Base-by-base conservation (phyloP, 35 echinoderm and acorn worm species). In the Apostichopus californicus region DNA sequence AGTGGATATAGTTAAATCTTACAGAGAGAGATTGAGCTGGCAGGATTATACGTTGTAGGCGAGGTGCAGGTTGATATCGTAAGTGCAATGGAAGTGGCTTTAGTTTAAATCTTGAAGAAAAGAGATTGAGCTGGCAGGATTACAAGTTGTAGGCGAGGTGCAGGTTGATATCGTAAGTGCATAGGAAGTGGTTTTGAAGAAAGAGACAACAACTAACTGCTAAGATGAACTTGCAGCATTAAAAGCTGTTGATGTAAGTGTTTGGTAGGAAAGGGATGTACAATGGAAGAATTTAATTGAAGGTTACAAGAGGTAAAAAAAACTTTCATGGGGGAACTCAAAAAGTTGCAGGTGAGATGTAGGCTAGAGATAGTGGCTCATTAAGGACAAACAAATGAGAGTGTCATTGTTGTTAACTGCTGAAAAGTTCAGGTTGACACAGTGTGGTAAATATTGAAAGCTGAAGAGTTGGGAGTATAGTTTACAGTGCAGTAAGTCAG, bases 11-110 rank as follows among this genome's bases (percentile, higher is more conserved):
- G n/a, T n/a, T n/a, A n/a, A n/a, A n/a, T n/a, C n/a, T n/a, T n/a
- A 34, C 1, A 1, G 1, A 34, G 1, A 34, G 28, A 34, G 28
- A 34, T 34, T 34, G 28, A 34, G 28, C 28, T 34, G 28, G 28
- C 1, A 34, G 97, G 97, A 6, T 20, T 73, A 70, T 91, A 96
- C 56, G 97, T 99, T 78, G 94, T 99, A 54, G 97, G 97, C 5
- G 97, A 99, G 78, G 90, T 99, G 52, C 88, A 93, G 65, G 87
- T 96, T 28, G 97, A 99, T 53, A 93, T 95, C 95, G 97, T 99
- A 80, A 95, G 95, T 80, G 8, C 14, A 75, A 75, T 75, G 17
- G 1, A n/a, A 75, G 7, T 6, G 14, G 20, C 20, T 18, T 18
- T 18, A 75, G n/a, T 22, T 68, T 17, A 9, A 11, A 46, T 46